Conservation (phyloP, 2,888 invertebrate species). For the Octonoba sinensis region DNA sequence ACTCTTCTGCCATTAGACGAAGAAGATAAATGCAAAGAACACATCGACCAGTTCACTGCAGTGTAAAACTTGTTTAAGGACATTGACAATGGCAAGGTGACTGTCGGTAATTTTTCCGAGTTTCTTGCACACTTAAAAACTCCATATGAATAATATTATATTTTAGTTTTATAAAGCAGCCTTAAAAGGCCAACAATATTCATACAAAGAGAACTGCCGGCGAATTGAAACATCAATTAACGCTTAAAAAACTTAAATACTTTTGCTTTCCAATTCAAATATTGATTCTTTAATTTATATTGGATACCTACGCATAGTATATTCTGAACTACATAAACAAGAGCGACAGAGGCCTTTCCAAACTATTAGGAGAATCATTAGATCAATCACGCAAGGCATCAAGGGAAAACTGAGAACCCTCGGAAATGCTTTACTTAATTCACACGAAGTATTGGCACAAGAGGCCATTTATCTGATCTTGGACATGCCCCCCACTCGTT, state of each 20-base stretch:
- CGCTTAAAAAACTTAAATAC: slow-evolving; percentile 66
- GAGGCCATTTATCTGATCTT: slow-evolving; percentile 67
- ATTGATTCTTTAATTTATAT: slow-evolving; percentile 70
- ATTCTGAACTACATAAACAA: slow-evolving; percentile 67
- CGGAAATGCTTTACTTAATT: slow-evolving; percentile 67
- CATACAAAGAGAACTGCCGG: slow-evolving; percentile 65
- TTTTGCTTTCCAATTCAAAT: slow-evolving; percentile 68
- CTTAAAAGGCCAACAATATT: slow-evolving; percentile 60
- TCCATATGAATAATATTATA: slow-evolving; percentile 14
- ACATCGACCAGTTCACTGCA: background rate
- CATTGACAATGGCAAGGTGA: background rate
- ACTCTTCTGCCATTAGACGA: slow-evolving; percentile 22
- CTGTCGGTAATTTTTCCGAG: background rate
- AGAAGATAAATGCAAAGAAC: background rate
- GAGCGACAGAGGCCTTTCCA: slow-evolving; percentile 53
- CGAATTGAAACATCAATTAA: slow-evolving; percentile 67
- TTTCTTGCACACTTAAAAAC: background rate
- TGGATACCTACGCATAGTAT: slow-evolving; percentile 69
- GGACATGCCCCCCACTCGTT: slow-evolving; percentile 65
- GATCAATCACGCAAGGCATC: slow-evolving; percentile 67
- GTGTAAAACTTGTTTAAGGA: background rate
- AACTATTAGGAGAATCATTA: slow-evolving; percentile 62
- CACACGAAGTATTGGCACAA: slow-evolving; percentile 67
- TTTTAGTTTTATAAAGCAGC: slow-evolving; percentile 11
- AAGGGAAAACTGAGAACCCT: slow-evolving; percentile 65